Conservation (phyloP, 1,140 invertebrate genomes). For the Drosophila elegans region DNA sequence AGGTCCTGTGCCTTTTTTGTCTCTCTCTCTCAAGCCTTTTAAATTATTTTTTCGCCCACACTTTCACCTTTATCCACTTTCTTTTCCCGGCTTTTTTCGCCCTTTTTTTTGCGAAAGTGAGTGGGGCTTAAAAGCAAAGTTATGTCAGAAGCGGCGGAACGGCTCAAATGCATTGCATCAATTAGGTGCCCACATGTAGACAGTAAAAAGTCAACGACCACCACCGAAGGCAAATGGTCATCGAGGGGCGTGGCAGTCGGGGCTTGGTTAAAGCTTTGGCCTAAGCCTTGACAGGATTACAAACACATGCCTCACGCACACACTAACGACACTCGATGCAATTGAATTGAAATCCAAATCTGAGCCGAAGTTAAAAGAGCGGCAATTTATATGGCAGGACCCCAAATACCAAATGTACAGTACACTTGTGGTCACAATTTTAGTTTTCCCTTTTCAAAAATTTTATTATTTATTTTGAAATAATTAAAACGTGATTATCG, state of each 20-base stretch:
- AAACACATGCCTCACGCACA: conserved; percentile 12
- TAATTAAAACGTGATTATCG: no score
- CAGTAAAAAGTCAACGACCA: conserved; percentile 55
- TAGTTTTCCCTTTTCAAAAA: neutral
- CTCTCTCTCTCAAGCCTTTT: neutral
- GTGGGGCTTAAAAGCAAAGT: conserved; percentile 47
- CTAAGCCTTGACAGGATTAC: conserved; percentile 45
- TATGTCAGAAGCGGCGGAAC: conserved; percentile 33
- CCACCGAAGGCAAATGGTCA: conserved; percentile 38
- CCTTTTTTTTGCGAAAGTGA: neutral
- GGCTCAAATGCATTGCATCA: conserved; percentile 48
- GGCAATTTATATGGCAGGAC: conserved; percentile 21
- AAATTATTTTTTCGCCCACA: neutral
- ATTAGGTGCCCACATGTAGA: conserved; percentile 51
- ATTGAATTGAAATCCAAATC: conserved; percentile 47
- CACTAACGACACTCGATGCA: conserved; percentile 22
- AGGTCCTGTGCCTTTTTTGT: neutral
- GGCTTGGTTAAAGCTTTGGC: conserved; percentile 24
- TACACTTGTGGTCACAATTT: neutral
- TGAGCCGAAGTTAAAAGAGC: conserved; percentile 32
- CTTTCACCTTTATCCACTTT: conserved; percentile 6
- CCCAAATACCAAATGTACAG: neutral
- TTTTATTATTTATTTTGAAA: neutral
- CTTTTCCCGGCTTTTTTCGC: conserved; percentile 8
- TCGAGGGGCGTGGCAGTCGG: neutral